Conservation (phyloP, 2,888 invertebrate species). For the Cheilosia impressa region DNA sequence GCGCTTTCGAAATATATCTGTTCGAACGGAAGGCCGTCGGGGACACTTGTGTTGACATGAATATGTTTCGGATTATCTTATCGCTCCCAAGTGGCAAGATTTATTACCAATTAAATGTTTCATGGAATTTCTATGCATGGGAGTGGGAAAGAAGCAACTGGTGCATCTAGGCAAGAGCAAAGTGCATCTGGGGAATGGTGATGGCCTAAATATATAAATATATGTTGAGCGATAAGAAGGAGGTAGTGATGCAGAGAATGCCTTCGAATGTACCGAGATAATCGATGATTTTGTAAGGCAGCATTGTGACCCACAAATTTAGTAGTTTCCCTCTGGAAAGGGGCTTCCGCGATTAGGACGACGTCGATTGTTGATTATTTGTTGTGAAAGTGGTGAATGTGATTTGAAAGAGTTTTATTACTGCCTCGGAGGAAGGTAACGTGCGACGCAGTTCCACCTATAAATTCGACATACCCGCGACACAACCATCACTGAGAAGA, state of each 20-base stretch:
- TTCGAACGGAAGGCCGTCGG: constrained; percentile 9
- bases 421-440: not conserved
- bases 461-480: no score
- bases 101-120: constrained; percentile 71
- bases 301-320: not conserved
- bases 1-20: constrained; percentile 15
- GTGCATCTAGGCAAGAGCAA: constrained; percentile 44
- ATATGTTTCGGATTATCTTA: constrained; percentile 58
- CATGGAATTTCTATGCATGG: constrained; percentile 5
- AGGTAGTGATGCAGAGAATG: not conserved
- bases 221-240: constrained; percentile 18
- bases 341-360: not conserved
- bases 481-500: no score
- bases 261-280: not conserved
- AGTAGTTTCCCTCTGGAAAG: not conserved
- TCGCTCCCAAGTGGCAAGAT: constrained; percentile 58
- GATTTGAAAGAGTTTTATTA: not conserved
- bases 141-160: not conserved
- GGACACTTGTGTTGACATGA: constrained; percentile 46
- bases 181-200: constrained; percentile 52
- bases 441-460: no score
- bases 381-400: not conserved
- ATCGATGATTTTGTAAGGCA: constrained; percentile 15
- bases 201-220: constrained; percentile 8
- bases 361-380: not conserved